Conservation (phyloP, 2,888 invertebrate genomes). For the Conchocele bisecta region DNA sequence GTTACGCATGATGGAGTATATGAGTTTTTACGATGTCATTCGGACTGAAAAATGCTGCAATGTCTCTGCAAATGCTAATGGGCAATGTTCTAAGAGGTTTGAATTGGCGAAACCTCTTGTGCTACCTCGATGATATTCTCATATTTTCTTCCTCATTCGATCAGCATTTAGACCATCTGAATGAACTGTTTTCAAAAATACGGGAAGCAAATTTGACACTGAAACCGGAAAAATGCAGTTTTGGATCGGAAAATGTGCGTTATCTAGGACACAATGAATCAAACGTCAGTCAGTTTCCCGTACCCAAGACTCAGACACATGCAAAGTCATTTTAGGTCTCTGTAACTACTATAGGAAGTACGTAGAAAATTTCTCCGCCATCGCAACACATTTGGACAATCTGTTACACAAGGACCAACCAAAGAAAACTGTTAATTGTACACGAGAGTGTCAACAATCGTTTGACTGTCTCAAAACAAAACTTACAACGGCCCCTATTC, state of each 20-base stretch:
- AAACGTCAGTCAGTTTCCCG: constrained; percentile 42
- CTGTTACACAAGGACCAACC: too few species aligned
- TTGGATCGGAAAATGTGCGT: constrained; percentile 35
- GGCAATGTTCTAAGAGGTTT: constrained; percentile 42
- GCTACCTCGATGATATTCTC: constrained; percentile 57
- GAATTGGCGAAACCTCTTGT: constrained; percentile 41
- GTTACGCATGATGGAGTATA: constrained; percentile 53
- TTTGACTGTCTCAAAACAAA: too few species aligned
- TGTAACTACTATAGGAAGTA: constrained; percentile 58
- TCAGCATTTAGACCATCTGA: constrained; percentile 46
- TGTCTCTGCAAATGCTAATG: constrained; percentile 55
- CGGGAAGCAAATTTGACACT: constrained; percentile 45
- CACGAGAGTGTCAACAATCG: too few species aligned
- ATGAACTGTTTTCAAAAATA: constrained; percentile 46
- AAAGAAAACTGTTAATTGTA: too few species aligned
- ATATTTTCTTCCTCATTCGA: constrained; percentile 43
- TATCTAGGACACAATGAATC: constrained; percentile 53
- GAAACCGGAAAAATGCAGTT: constrained; percentile 55
- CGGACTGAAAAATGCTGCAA: constrained; percentile 51
- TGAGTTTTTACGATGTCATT: constrained; percentile 48
- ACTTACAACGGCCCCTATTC: too few species aligned
- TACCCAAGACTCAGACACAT: constrained; percentile 41
- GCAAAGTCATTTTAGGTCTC: constrained; percentile 56
- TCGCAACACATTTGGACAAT: too few species aligned
- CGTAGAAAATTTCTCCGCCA: constrained; percentile 40